Evolutionary conservation across 2,888 invertebrate genomes (phyloP), one percentile per base, ranked within the genome.

Genomic region (Ceramica pisi): DNA sequence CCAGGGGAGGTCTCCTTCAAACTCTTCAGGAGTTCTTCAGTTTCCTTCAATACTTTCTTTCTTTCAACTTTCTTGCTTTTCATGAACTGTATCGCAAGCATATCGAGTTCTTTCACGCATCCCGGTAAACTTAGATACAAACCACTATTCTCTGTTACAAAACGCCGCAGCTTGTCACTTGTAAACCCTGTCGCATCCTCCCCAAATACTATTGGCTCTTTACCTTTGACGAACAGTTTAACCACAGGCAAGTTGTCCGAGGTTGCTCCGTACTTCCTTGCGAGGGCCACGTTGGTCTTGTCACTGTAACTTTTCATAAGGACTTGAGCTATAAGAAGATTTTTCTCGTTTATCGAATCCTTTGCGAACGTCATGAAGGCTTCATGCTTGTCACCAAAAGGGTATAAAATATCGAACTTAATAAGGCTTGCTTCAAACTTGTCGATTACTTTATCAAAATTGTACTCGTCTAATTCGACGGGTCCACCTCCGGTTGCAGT

Each of bases 241-340:
- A 99, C 97, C 0, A 97, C 97, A 0, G 99, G 99, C 86, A 97
- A 98, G 77, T 98, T 97, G 10, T 98, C 98, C 81, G 98, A 98
- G 10, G 97, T 97, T 0, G 98, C 96, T 2, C 97, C 97, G 89
- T 97, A 99, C 81, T 97, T 97, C 80, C 97, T 96, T 0, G 98
- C 98, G 67, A 99, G 94, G 62, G 97, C 97, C 75, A 97, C 97
- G 89, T 99, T 99, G 78, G 99, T 99, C 90, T 98, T 98, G 66
- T 99, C 98, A 0, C 99, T 99, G 91, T 99, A 99, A 93, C 99
- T 99, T 92, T 99, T 99, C 0, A 99, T 97, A 41, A 98, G 98
- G 16, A 99, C 98, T 92, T 98, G 98, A 1, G 97, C 98, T 2
- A 99, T 95, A 23, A 99, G 92, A 38, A 99, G 94, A 81, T 99